phyloP scores from a whole-genome alignment of 1,140 invertebrate species.

The Helicoverpa zea region DNA sequence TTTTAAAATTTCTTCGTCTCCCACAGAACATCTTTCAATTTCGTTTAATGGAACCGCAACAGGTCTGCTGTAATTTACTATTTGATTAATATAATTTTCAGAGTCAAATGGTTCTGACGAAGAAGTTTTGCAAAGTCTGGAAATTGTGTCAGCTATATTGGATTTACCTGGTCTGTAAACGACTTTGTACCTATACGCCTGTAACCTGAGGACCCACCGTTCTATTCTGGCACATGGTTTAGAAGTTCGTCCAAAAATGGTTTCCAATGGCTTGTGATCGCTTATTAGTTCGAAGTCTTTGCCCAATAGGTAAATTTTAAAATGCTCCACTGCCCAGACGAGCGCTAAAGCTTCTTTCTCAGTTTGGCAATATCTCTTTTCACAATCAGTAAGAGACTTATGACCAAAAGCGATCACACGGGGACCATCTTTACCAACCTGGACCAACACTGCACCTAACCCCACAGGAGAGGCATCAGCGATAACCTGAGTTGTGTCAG shows the following conservation, averaged over 20 bases:
- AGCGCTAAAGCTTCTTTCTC: background rate
- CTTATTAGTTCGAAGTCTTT: background rate
- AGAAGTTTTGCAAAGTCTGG: conserved; percentile 1
- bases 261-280: conserved; percentile 60
- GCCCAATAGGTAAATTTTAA: background rate
- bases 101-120: background rate
- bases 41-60: background rate
- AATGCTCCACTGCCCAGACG: background rate
- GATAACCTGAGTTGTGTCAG: no score
- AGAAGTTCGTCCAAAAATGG: conserved; percentile 57
- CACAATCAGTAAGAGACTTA: background rate
- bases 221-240: conserved; percentile 65
- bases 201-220: conserved; percentile 59
- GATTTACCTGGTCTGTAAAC: background rate
- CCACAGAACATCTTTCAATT: background rate
- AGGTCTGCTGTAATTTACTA: background rate
- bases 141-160: background rate
- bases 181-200: conserved; percentile 54
- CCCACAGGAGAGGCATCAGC: no score
- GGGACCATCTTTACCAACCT: background rate
- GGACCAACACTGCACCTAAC: no score
- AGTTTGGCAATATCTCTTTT: background rate
- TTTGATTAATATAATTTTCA: background rate
- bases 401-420: background rate
- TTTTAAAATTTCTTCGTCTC: conserved; percentile 16